Percentiles rank a stretch among this genome's conserved stretches.
Evolutionary conservation across 2,113 vertebrate species (phyloP).

Genomic region (Aplodontia rufa): DNA sequence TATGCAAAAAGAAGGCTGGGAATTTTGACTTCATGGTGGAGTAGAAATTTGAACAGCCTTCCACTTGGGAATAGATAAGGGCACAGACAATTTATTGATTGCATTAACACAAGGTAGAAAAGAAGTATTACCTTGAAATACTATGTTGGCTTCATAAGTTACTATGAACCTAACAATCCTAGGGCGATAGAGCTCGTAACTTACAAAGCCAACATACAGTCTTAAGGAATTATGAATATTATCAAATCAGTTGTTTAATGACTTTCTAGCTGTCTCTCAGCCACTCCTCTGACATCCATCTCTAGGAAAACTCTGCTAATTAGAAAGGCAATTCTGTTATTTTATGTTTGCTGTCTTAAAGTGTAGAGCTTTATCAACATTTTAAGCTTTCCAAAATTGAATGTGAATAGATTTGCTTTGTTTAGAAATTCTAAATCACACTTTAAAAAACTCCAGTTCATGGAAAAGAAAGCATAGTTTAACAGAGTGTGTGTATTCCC

Average conservation of each 20-base stretch:
- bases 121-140: not conserved
- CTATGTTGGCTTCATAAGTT: not conserved
- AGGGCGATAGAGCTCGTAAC: too few species aligned
- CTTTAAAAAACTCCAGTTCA: not conserved
- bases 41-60: not conserved
- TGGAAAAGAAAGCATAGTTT: not conserved
- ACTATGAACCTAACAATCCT: not conserved
- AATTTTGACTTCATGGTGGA: not conserved
- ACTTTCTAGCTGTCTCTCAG: not conserved
- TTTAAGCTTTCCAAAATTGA: not conserved
- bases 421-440: not conserved
- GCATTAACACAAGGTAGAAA: not conserved
- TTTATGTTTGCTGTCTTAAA: conserved; percentile 20
- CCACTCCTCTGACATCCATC: not conserved
- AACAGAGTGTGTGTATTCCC: not conserved
- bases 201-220: too few species aligned
- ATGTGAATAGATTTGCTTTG: not conserved
- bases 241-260: not conserved
- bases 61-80: not conserved
- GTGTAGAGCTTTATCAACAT: not conserved
- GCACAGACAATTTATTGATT: not conserved
- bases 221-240: not conserved
- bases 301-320: not conserved
- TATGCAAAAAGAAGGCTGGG: not conserved
- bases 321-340: not conserved